Conservation (phyloP, 2,797 vertebrate genomes). For the Schizopygopsis malacanthus region DNA sequence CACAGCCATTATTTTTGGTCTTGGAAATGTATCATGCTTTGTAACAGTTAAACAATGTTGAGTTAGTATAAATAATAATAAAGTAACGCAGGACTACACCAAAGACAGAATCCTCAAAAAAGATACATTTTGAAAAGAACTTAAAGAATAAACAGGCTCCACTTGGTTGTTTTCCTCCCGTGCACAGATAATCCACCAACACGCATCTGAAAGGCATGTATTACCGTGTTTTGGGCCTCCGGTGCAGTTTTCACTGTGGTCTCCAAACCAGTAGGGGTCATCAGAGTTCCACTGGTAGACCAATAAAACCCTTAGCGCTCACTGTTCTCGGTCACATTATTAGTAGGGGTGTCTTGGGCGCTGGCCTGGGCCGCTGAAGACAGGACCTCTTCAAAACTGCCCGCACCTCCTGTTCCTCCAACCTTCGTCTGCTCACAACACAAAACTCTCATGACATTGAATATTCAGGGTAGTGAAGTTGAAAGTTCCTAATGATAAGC, state of each 20-base stretch:
- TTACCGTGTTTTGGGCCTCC: neutral
- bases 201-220: slow-evolving; percentile 4
- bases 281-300: slow-evolving; percentile 42
- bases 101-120: neutral
- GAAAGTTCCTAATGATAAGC: slow-evolving; percentile 26
- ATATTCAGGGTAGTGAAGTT: slow-evolving; percentile 9
- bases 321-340: slow-evolving; percentile 72
- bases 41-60: slow-evolving; percentile 4
- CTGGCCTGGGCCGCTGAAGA: slow-evolving; percentile 92
- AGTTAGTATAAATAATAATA: slow-evolving; percentile 33
- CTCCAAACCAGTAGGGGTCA: slow-evolving; percentile 49
- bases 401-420: slow-evolving; percentile 76
- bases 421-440: slow-evolving; percentile 87
- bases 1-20: slow-evolving; percentile 2
- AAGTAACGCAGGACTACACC: neutral
- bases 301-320: slow-evolving; percentile 73
- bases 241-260: neutral
- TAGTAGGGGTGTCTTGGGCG: slow-evolving; percentile 82
- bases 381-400: slow-evolving; percentile 96
- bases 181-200: neutral
- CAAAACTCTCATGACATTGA: slow-evolving; percentile 5
- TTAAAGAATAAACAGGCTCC: slow-evolving; percentile 1
- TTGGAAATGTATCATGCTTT: slow-evolving; percentile 15
- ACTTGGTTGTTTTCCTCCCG: slow-evolving; percentile 10
- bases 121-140: slow-evolving; percentile 15